Evolutionary conservation across 2,113 vertebrate genomes (phyloP), one percentile per base, ranked within the genome.

Genomic region (Megalops atlanticus): DNA sequence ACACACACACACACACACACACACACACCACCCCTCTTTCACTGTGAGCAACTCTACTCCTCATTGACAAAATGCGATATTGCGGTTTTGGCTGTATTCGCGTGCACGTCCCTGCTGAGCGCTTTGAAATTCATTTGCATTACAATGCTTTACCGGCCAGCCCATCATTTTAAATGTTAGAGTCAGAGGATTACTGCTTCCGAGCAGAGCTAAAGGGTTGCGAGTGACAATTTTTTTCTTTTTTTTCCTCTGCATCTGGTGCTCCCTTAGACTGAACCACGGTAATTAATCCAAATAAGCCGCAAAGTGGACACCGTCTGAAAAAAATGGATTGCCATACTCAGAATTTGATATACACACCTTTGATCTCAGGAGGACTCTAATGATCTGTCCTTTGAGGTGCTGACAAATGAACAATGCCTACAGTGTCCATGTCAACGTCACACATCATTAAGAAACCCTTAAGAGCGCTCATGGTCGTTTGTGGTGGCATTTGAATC

Each of bases 401-500:
- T n/a, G n/a, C 24, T 64, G 0, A 31, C 5, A 8, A 64, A 27
- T 64, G 58, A 64, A 31, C 58, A 27, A 58, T 58, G 24, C 0
- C 3, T 1, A 24, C 52, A n/a, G 21, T 6, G 24, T 58, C n/a
- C 5, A 16, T 1, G 3, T 24, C 14, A 31, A 7, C 4, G 45
- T 33, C 35, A 77, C 74, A 78, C 72, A 45, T 88, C 86, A 86
- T 87, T 87, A 82, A 88, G 2, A 81, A 82, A 86, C 80, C 43
- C 84, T 83, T 89, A 82, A 39, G 43, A 27, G 27, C 18, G 68
- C 39, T 7, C 84, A 11, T 31, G 58, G 7, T 64, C 82, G 83
- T 81, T 80, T 82, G 81, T 77, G 36, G 72, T 87, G 88, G 89
- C 88, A 93, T 92, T 88, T 89, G 85, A 77, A 76, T 76, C 76